Evolutionary conservation across 2,888 invertebrate species (phyloP), one percentile per base, ranked within the genome.

Genomic region (Tupiocoris notatus): DNA sequence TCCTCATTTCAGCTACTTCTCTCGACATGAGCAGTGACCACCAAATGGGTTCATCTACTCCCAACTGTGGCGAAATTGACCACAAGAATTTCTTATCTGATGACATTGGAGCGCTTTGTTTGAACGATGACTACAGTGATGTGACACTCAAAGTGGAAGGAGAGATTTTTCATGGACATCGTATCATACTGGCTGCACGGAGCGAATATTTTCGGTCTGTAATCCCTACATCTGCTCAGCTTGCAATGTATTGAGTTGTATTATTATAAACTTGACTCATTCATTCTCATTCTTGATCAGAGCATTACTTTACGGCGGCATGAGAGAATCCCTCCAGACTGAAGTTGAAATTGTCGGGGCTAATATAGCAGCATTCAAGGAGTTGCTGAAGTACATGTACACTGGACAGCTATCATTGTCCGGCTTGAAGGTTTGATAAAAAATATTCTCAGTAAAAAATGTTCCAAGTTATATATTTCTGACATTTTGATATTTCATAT

Each of bases 141-240:
- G 91, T 98, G 74, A 91, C 91, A 0, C 87, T 98, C 75, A 86
- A 95, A 56, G 94, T 98, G 66, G 95, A 95, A 83, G 92, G 91
- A 79, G 86, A 88, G 39, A 81, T 82, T 80, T 88, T 92, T 78
- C 87, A 87, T 81, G 91, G 89, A 16, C 93, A 94, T 82, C 90
- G 90, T 84, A 89, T 97, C 2, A 94, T 99, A 81, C 87, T 99
- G 74, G 98, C 98, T 0, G 94, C 96, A 24, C 88, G 98, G 82
- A 96, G 97, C 83, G 94, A 97, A 82, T 99, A 98, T 86, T 99
- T 98, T 85, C 88, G 96, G 84, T 97, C 91, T 9, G 85, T 92
- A 56, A 86, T 7, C 92, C 92, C 39, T 39, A 39, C 39, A 7
- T 12, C 39, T 39, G 3, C 39, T n/a, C n/a, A n/a, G n/a, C n/a